Evolutionary conservation across 2,888 invertebrate genomes (phyloP).

Genomic region (Lepidocyrtinus sp.): DNA sequence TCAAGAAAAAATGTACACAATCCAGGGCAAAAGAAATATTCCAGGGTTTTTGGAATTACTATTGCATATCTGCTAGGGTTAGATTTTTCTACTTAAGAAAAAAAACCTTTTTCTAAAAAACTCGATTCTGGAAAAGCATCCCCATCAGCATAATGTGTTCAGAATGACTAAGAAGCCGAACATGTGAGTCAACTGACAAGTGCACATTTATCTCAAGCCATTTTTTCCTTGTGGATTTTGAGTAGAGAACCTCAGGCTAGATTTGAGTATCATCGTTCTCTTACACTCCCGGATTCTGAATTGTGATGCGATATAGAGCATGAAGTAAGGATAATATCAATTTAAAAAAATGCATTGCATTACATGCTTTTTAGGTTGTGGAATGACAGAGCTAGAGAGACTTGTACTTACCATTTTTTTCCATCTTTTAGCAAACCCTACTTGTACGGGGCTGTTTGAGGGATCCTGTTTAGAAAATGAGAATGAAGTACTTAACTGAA

Average conservation of each 20-base stretch:
- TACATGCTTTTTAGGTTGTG: too few species aligned
- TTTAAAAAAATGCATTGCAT: too few species aligned
- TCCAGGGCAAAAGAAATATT: too few species aligned
- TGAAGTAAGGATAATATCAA: too few species aligned
- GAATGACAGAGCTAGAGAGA: too few species aligned
- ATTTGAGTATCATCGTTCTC: slow-evolving; percentile 35
- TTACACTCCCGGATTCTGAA: slow-evolving; percentile 11
- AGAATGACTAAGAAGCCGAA: slow-evolving; percentile 29
- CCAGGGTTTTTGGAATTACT: too few species aligned
- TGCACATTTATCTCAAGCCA: slow-evolving; percentile 48
- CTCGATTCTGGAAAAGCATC: slow-evolving; percentile 8
- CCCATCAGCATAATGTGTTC: slow-evolving; percentile 24
- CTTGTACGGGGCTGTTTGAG: too few species aligned
- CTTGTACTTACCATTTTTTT: too few species aligned
- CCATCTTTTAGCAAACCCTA: too few species aligned
- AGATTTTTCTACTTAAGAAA: neutral
- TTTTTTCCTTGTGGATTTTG: neutral
- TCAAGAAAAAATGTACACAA: too few species aligned
- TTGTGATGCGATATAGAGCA: slow-evolving; percentile 4
- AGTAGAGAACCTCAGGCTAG: slow-evolving; percentile 43
- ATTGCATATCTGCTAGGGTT: too few species aligned
- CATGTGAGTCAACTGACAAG: slow-evolving; percentile 50
- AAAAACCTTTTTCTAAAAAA: slow-evolving; percentile 3
- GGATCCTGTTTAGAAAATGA: slow-evolving; percentile 4
- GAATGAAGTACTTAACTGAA: slow-evolving; percentile 2